These are phyloP conservation scores for Rhodophaea formosa DNA, from an alignment of 2,888 invertebrate genomes.

Conservation along the genomic window DNA sequence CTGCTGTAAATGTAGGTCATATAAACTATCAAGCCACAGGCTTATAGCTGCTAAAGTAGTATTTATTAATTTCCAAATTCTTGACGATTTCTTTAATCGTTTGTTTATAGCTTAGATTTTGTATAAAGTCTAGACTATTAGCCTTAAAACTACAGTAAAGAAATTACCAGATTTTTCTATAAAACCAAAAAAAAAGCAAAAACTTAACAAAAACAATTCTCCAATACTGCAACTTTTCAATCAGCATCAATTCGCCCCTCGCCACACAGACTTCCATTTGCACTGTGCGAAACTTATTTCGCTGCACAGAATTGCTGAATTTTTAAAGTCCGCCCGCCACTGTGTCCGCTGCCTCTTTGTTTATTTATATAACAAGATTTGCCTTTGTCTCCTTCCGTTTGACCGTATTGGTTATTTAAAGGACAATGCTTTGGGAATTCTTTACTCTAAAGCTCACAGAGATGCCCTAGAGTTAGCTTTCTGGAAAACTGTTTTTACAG, in stretches of 20 bases:
- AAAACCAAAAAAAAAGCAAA: neutral
- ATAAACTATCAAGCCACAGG: too few species aligned
- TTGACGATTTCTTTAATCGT: too few species aligned
- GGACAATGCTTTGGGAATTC: neutral
- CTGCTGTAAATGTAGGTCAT: too few species aligned
- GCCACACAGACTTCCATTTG: conserved; percentile 13
- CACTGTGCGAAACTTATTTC: conserved; percentile 20
- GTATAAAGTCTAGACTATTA: too few species aligned
- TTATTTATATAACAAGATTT: conserved; percentile 30
- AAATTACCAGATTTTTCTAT: too few species aligned
- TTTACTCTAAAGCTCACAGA: too few species aligned
- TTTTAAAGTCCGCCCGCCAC: conserved; percentile 23
- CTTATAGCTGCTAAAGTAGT: too few species aligned
- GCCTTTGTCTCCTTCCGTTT: neutral
- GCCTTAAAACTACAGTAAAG: too few species aligned
- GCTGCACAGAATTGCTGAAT: conserved; percentile 24
- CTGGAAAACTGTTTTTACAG: too few species aligned
- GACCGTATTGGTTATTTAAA: neutral
- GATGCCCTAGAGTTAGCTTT: too few species aligned
- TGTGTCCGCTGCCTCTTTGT: conserved; percentile 23
- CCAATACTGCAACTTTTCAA: conserved; percentile 15
- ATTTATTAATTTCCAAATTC: too few species aligned
- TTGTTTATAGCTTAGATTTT: too few species aligned
- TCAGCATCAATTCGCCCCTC: conserved; percentile 15
- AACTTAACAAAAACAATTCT: neutral